Evolutionary conservation across 2,797 vertebrate genomes (phyloP).

Genomic region (Gobionotothen gibberifrons): DNA sequence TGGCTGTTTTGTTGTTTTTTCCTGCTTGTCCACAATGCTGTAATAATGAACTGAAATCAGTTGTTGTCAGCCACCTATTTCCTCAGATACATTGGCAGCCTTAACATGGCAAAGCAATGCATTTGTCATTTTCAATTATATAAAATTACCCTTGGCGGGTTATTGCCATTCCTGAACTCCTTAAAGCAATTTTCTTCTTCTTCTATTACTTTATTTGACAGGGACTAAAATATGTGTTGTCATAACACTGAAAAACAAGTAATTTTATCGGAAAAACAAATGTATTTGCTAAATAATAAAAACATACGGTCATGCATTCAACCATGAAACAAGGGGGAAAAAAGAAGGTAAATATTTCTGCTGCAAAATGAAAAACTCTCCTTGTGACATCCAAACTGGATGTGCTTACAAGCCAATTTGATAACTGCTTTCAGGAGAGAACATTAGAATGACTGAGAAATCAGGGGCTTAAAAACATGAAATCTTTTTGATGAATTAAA

Average conservation of each 20-base stretch:
- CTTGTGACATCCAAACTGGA: conserved; percentile 5
- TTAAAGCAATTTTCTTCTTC: conserved; percentile 31
- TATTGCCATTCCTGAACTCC: conserved; percentile 14
- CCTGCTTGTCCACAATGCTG: conserved; percentile 4
- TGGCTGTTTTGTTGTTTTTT: not conserved
- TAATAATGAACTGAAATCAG: conserved; percentile 30
- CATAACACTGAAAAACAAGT: too few relatives aligned
- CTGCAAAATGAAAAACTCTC: not conserved
- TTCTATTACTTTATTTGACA: too few relatives aligned
- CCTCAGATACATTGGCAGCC: conserved; percentile 18
- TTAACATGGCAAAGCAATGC: conserved; percentile 20
- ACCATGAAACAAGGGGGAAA: not conserved
- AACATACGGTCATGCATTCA: conserved; percentile 1
- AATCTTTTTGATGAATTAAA: not conserved
- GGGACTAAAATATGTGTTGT: too few relatives aligned
- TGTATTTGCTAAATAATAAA: conserved; percentile 19
- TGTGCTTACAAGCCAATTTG: not conserved
- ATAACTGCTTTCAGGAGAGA: not conserved
- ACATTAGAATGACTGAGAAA: not conserved
- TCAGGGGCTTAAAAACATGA: not conserved
- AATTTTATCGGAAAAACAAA: not conserved
- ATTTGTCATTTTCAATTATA: conserved; percentile 40
- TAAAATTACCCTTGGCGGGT: conserved; percentile 22
- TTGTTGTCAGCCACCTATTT: conserved; percentile 22
- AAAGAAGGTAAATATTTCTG: conserved; percentile 7